Conservation (phyloP, 2,888 invertebrate genomes). For the Periphyllus acericola region DNA sequence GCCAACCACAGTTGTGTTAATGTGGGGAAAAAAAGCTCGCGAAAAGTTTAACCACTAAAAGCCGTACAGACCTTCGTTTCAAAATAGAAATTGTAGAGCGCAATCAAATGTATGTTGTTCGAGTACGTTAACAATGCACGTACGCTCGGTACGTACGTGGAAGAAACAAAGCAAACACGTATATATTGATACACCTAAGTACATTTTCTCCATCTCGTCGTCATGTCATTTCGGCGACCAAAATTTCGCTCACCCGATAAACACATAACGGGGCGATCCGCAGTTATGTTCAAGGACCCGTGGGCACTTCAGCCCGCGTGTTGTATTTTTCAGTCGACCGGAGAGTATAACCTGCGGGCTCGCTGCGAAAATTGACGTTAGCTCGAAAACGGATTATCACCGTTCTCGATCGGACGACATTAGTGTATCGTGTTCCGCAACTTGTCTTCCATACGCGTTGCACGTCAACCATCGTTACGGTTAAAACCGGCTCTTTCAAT, state of each 20-base stretch:
- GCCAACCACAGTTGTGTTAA: slow-evolving; percentile 14
- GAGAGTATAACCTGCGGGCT: too few relatives aligned
- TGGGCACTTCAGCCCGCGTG: too few relatives aligned
- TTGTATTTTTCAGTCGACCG: too few relatives aligned
- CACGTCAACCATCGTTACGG: not conserved
- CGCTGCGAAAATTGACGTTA: too few relatives aligned
- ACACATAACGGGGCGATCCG: too few relatives aligned
- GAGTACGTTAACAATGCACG: not conserved
- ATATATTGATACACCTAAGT: too few relatives aligned
- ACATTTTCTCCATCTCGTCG: not conserved
- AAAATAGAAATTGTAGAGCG: slow-evolving; percentile 6
- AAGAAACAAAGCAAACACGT: slow-evolving; percentile 4
- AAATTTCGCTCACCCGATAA: too few relatives aligned
- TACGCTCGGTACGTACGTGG: not conserved
- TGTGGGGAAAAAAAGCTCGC: not conserved
- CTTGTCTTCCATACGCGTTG: not conserved
- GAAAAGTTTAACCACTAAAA: slow-evolving; percentile 27
- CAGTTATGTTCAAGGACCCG: too few relatives aligned
- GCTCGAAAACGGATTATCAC: too few relatives aligned
- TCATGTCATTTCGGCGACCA: not conserved
- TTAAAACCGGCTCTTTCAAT: not conserved
- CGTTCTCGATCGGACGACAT: not conserved
- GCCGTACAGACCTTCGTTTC: not conserved
- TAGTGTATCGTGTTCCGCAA: not conserved
- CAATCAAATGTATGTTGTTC: slow-evolving; percentile 27